Evolutionary conservation across 1,140 invertebrate genomes (phyloP), one percentile per base, ranked within the genome.

Genomic region (Aricia agestis): DNA sequence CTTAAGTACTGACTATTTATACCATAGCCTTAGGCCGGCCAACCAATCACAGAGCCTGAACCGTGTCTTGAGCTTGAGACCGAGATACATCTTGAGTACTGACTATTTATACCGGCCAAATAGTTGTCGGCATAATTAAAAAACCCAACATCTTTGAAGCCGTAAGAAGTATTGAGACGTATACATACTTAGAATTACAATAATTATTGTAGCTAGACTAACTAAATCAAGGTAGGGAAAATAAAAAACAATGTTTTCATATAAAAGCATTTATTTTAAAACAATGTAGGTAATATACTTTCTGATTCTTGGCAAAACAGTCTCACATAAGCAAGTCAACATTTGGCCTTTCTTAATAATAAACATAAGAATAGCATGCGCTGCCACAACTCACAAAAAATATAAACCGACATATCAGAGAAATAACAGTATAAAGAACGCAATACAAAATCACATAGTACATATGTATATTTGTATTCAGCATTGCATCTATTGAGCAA

Each of bases 191-290:
- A n/a, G n/a, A 36, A 7, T 36, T 4, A 36, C 36, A 36, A 36
- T 36, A 36, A 36, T 36, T 25, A 36, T 36, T 25, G 25, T 25
- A 25, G 1, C 25, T 42, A 9, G 6, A 11, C 3, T 52, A 13
- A 52, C 45, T 25, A 36, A 52, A 15, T 11, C 45, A 4, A 13
- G 45, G 45, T 4, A 52, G 18, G 59, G 19, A 63, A 63, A 63
- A 63, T 63, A 63, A 63, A 63, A 11, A 25, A 63, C 59, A 63
- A 63, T 11, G 18, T 19, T 6, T 82, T 87, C 86, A 90, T 91
- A 91, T 88, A 91, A 91, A 91, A 91, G 89, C 89, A 90, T 91
- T 91, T 91, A 91, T 90, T 91, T 91, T 89, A 91, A 91, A 91
- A 91, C 89, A 91, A 91, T 90, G 87, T 91, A 91, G 87, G 87